Evolutionary conservation across 2,888 invertebrate species (phyloP), one percentile per base, ranked within the genome.

Genomic region (Andricus curvator): DNA sequence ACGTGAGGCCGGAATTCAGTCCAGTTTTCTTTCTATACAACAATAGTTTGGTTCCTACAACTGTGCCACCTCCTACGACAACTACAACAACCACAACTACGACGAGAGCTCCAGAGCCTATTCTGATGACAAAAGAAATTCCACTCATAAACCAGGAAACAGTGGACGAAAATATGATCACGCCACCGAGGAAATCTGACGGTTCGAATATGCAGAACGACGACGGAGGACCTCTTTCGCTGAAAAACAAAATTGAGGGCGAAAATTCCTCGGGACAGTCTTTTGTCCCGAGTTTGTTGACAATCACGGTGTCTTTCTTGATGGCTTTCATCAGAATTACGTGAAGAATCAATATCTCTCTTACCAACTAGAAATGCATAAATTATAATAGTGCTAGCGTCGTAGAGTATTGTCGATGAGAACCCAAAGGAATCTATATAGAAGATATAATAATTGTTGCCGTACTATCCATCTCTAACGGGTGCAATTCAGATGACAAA

Each of bases 11-110:
- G 9, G 95, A 96, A 85, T 96, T 96, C 86, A 96, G 96, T n/a
- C 95, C 96, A 44, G 94, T 96, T 74, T 98, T 96, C 91, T 97
- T 95, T 93, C 92, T 96, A 67, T 94, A 94, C 78, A 97, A 97
- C 91, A 95, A 96, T 86, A 96, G 95, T 22, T 92, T 96, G 64
- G 96, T 97, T 29, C 97, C 97, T 2, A 97, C 97, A 17, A 97
- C 96, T 0, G 95, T 95, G 0, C 95, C 96, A 0, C 94, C 95
- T 0, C 94, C 94, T 1, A 94, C 94, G 0, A 94, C 94, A 0
- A 87, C 91, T 0, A 93, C 93, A 0, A 93, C 93, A 2, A 93
- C 93, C 2, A 93, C 93, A 2, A 93, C 93, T 2, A 93, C 93
- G 0, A 92, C 92, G 1, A 92, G 93, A 37, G 33, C 74, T 22